A percentile compares a stretch with the other conserved stretches of the same genome.
These are phyloP conservation scores for Ophion costatus DNA, from an alignment of 2,888 invertebrate species.

Conservation along the genomic window DNA sequence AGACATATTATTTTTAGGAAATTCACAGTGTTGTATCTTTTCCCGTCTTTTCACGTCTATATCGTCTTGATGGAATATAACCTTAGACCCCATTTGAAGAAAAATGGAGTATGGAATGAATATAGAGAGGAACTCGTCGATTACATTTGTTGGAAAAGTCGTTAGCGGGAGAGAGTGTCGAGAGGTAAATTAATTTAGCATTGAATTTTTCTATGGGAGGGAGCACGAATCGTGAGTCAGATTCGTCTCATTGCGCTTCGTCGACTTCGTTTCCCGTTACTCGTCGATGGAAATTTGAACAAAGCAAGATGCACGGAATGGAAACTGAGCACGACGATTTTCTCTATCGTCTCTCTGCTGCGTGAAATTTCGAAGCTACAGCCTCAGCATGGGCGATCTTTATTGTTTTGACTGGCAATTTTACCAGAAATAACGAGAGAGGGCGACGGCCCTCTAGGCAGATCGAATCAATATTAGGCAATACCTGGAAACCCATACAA, in stretches of 20 bases:
- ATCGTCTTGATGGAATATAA: neutral
- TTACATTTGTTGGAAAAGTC: neutral
- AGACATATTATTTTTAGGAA: neutral
- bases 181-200: neutral
- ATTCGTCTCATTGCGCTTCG: slow-evolving; percentile 42
- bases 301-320: slow-evolving; percentile 23
- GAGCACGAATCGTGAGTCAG: slow-evolving; percentile 13
- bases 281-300: slow-evolving; percentile 36
- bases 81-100: neutral
- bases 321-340: slow-evolving; percentile 53
- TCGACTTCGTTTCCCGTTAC: slow-evolving; percentile 54
- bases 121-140: neutral
- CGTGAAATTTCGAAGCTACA: slow-evolving; percentile 46
- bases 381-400: slow-evolving; percentile 28
- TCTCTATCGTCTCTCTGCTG: slow-evolving; percentile 10
- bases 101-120: neutral
- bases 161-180: neutral
- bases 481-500: no score
- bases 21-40: neutral
- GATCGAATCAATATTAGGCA: neutral
- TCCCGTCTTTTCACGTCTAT: neutral
- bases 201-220: neutral
- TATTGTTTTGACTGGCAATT: slow-evolving; percentile 43
- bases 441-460: slow-evolving; percentile 34
- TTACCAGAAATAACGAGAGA: slow-evolving; percentile 8